Evolutionary conservation across 2,888 invertebrate species (phyloP).

Genomic region (Acrobasis consociella): DNA sequence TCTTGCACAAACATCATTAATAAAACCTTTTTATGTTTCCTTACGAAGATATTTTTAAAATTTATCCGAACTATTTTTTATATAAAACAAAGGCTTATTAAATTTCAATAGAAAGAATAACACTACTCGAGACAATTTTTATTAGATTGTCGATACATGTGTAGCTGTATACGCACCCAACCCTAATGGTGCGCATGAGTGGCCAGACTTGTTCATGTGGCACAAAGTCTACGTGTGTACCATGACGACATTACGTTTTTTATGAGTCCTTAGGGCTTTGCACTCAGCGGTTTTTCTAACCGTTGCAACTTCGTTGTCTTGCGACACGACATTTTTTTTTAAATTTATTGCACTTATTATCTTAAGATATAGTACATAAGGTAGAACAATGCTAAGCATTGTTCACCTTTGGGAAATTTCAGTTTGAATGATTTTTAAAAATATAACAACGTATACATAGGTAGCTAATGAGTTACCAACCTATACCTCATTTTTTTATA

Average conservation of each 20-base stretch:
- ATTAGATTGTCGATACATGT: neutral
- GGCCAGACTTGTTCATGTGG: constrained; percentile 49
- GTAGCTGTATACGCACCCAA: constrained; percentile 23
- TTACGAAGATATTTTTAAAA: too few species aligned
- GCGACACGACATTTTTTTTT: too few species aligned
- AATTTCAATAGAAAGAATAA: neutral
- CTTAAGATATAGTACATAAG: too few species aligned
- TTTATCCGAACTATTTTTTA: too few species aligned
- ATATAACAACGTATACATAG: neutral
- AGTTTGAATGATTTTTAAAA: neutral
- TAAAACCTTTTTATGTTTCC: too few species aligned
- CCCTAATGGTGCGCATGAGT: constrained; percentile 49
- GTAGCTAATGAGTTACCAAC: too few species aligned
- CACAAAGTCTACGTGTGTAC: constrained; percentile 58
- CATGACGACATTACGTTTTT: constrained; percentile 66
- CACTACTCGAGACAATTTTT: neutral
- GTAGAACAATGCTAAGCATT: too few species aligned
- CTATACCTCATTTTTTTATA: too few species aligned
- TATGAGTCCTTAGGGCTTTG: constrained; percentile 62
- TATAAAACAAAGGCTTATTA: neutral
- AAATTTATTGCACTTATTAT: too few species aligned
- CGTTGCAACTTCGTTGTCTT: constrained; percentile 26
- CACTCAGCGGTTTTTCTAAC: constrained; percentile 47
- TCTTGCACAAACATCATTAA: too few species aligned
- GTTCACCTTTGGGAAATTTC: too few species aligned